Conservation (phyloP, 2,113 vertebrate species). For the Eurystomus gularis region DNA sequence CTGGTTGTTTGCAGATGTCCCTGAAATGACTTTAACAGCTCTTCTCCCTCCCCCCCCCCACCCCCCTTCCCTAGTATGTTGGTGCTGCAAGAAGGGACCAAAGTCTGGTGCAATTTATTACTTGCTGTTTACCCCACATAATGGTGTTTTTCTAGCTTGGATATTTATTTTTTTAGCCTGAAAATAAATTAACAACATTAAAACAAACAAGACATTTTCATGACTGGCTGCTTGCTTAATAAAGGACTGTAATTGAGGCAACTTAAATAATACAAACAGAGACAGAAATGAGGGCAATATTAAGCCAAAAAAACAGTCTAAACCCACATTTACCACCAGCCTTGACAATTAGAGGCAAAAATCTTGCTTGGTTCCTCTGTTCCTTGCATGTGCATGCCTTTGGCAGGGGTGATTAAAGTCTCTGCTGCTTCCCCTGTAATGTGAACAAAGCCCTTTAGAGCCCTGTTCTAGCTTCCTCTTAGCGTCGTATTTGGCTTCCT, state of each 20-base stretch:
- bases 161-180: neutral
- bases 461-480: conserved; percentile 22
- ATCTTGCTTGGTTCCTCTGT: neutral
- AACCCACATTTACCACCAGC: neutral
- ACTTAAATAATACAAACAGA: neutral
- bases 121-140: neutral
- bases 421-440: conserved; percentile 33
- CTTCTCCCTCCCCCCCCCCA: too few species aligned
- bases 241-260: neutral
- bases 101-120: neutral
- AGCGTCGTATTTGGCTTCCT: conserved; percentile 10
- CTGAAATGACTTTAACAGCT: conserved; percentile 9
- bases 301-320: neutral
- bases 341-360: neutral
- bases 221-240: neutral
- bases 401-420: conserved; percentile 42
- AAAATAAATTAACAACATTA: neutral
- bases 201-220: neutral
- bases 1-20: neutral
- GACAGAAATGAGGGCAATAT: neutral
- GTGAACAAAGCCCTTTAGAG: conserved; percentile 41
- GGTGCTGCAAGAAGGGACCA: neutral
- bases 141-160: neutral
- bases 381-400: neutral
- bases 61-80: neutral